These are phyloP conservation scores for Antedon bifida DNA, from an alignment of 35 echinoderm and acorn worm species.

Conservation along the genomic window DNA sequence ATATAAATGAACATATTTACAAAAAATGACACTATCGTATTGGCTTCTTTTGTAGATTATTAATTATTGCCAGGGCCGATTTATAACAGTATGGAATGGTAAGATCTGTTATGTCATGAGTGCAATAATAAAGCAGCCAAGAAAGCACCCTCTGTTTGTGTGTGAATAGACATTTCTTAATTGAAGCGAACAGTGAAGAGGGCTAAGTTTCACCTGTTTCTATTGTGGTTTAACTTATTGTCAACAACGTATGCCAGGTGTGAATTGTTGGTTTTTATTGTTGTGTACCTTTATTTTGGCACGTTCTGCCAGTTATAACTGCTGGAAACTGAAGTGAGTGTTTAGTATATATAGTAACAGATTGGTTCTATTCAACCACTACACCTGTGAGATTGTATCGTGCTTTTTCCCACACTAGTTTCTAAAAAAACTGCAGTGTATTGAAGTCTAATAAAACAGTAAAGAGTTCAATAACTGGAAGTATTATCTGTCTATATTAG, in stretches of 20 bases:
- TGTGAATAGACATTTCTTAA: background rate
- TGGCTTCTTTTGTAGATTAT: too few relatives aligned
- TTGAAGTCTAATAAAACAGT: too few relatives aligned
- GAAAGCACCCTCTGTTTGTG: background rate
- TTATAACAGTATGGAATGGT: background rate
- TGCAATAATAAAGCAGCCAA: background rate
- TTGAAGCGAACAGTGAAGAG: background rate
- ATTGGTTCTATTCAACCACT: background rate
- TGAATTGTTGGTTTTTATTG: background rate
- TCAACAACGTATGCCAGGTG: background rate
- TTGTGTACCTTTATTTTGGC: background rate
- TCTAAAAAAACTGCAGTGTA: too few relatives aligned
- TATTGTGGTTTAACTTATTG: background rate
- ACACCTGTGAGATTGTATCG: background rate
- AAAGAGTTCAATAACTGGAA: too few relatives aligned
- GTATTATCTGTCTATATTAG: too few relatives aligned
- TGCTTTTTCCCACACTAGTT: background rate
- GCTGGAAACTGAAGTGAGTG: background rate
- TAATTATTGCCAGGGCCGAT: too few relatives aligned
- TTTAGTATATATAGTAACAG: background rate
- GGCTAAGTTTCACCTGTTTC: background rate
- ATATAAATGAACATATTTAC: too few relatives aligned
- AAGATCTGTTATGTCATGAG: background rate
- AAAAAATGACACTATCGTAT: background rate
- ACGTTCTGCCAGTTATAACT: background rate